phyloP scores from a whole-genome alignment of 2,113 vertebrate species.

The Phrynosoma platyrhinos region DNA sequence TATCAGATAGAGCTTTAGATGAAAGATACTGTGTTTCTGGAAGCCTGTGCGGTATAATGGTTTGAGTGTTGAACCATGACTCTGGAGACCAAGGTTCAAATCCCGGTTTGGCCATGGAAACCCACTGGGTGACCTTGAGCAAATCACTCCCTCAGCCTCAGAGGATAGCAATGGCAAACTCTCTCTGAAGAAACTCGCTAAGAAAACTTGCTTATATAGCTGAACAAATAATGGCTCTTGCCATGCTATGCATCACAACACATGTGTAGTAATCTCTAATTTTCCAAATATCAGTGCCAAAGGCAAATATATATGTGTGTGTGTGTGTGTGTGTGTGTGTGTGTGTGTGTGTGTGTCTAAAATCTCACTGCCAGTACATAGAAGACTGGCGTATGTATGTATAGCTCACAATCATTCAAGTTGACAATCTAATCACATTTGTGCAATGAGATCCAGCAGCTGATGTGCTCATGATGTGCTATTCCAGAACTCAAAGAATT shows the following conservation, averaged over 20 bases:
- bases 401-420: neutral
- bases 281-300: neutral
- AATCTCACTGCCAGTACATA: neutral
- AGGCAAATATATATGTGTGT: neutral
- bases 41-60: too few relatives aligned
- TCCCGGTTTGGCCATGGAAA: too few relatives aligned
- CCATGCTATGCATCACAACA: neutral
- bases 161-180: too few relatives aligned
- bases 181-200: too few relatives aligned
- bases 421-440: neutral
- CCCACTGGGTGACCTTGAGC: too few relatives aligned
- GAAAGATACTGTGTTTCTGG: too few relatives aligned
- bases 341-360: too few relatives aligned
- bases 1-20: too few relatives aligned
- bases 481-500: neutral
- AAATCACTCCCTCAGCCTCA: too few relatives aligned
- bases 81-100: too few relatives aligned
- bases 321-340: too few relatives aligned
- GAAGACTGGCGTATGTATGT: neutral
- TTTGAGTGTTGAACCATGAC: too few relatives aligned
- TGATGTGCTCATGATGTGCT: neutral
- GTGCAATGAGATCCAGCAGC: neutral
- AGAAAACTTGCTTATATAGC: neutral
- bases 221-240: neutral
- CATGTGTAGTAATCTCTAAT: neutral